Evolutionary conservation across 2,113 vertebrate species (phyloP), one percentile per base, ranked within the genome.

Genomic region (Mesocricetus auratus): DNA sequence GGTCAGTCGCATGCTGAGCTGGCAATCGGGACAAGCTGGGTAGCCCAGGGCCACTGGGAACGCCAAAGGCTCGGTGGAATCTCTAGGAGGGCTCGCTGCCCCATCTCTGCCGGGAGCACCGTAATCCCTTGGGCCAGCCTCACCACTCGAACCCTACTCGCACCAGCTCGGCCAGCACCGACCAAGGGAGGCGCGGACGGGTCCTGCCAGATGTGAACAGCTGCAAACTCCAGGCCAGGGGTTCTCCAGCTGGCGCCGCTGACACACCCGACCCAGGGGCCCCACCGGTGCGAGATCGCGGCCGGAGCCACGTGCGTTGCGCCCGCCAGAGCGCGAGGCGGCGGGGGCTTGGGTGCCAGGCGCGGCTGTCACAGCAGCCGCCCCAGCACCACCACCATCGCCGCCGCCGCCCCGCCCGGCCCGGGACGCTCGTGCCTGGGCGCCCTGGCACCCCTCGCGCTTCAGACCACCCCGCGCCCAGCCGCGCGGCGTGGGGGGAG

Each of bases 301-400:
- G 86, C 81, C n/a, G 9, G 56, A 93, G 90, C 88, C 95, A 86
- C 95, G 87, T 75, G 73, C 96, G 62, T 94, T 69, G 73, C 95
- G 62, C 96, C 33, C 92, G 75, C 91, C 97, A 87, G 19, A 92
- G 94, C 92, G 94, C 97, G 94, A 91, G 92, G 96, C 96, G 92
- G 95, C 91, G 86, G 94, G 97, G 97, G 96, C 96, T 97, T 96
- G 97, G 97, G 95, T 98, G 96, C 97, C 97, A 97, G 93, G 96
- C 79, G 91, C 93, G 94, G 31, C 66, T 69, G 86, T 69, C 64
- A 66, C 64, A 68, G 45, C 64, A 69, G 86, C 24, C 45, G 11
- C 85, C 64, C 85, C 58, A 45, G 60, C 82, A 60, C 36, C 60
- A 29, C 1, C n/a, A 9, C 42, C 50, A 2, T 36, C 50, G 66